Evolutionary conservation across 2,113 vertebrate genomes (phyloP), one percentile per base, ranked within the genome.

Genomic region (Tor tambroides): DNA sequence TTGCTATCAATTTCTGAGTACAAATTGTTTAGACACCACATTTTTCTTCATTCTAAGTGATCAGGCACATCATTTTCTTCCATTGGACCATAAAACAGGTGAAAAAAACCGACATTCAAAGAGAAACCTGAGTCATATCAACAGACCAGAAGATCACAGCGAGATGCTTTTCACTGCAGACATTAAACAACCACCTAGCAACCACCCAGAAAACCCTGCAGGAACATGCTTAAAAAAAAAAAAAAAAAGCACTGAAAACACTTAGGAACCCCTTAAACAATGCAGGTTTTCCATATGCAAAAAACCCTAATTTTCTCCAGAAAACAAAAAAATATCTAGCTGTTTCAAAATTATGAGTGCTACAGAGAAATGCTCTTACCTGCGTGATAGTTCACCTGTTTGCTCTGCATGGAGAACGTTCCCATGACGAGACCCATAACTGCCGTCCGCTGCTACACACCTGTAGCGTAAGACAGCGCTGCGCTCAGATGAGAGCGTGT

Each of bases 361-460:
- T 4, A 51, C 49, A 51, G 12, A 51, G 15, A 54, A 17, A 54
- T 19, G 17, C 51, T 19, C 51, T 17, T 95, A 95, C 95, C 95
- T 95, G 90, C 94, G 89, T 71, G 93, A 91, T 92, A 95, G 90
- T 88, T 91, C 78, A 94, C 92, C 89, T 92, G 94, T 91, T 95
- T 95, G 92, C 91, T 69, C 81, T 94, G 94, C 92, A 94, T 85
- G 77, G 94, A 95, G 84, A 95, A 95, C 59, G 94, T 95, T 88
- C 94, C 95, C 91, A 95, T 92, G 84, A 94, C 94, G 35, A 95
- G 78, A 89, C 94, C 95, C 94, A 95, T 95, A 88, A 91, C 93
- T 92, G 91, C 90, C 92, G 83, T 74, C 92, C 92, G 91, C 86
- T 89, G 85, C 87, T 92, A 91, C 75, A 38, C 84, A 89, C 90